Base-by-base conservation (phyloP, 1,140 invertebrate genomes). In the Diorhabda sublineata region DNA sequence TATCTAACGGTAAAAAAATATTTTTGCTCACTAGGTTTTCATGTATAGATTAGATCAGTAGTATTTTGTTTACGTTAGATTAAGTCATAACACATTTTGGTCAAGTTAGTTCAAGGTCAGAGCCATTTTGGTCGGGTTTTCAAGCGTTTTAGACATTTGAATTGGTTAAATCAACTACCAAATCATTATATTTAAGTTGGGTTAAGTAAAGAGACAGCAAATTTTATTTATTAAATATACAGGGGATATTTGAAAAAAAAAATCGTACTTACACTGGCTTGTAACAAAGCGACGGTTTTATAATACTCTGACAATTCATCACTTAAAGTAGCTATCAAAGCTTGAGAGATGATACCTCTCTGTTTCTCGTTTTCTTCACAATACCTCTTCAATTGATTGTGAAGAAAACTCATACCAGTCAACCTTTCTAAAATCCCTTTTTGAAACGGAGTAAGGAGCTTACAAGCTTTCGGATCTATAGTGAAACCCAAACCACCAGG, bases 251-350 rank as follows among this genome's bases (percentile, higher is more conserved):
- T 26, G 26, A 26, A 26, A 26, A 26, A 26, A 26, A 52, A 8
- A 52, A 52, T 58, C 45, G 56, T 69, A 61, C 74, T 79, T 78
- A 95, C 88, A 85, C 93, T 86, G 71, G 92, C 90, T 80, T 97
- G 93, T 26, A 98, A 82, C n/a, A 93, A 82, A 1, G 95, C 93
- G 68, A 98, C 87, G 65, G 94, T 88, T 67, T 93, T 86, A 82
- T 95, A 96, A 80, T 95, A 98, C 74, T 93, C 90, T 3, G 88
- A 91, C 0, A 98, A 82, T 80, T 98, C 92, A 70, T 91, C 87
- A 74, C 91, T 88, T 45, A 98, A 83, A 5, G 90, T 92, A n/a
- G 92, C 86, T 64, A 94, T 90, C 72, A 98, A 89, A 68, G 94
- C 94, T 82, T 96, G 93, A 43, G 91, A 77, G 58, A 81, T 84